Percentiles rank a stretch among this genome's conserved stretches.
phyloP scores from a whole-genome alignment of 2,113 vertebrate genomes.

The Martes martes region DNA sequence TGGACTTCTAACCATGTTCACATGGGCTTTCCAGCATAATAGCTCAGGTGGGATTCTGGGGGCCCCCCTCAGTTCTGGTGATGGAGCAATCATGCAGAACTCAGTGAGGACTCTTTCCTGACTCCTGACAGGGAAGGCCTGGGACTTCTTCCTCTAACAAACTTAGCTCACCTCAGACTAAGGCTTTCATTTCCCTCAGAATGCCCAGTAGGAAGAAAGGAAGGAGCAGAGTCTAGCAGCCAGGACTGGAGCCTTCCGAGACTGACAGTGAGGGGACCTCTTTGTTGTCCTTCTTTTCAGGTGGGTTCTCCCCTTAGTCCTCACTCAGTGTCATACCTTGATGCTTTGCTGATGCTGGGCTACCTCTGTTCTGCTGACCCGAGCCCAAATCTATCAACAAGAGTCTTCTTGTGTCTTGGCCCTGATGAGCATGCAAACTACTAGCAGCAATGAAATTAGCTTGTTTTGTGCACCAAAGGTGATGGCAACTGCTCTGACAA shows the following conservation, averaged over 20 bases:
- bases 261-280: not conserved
- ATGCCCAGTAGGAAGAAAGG: not conserved
- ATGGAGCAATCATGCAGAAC: rapidly evolving
- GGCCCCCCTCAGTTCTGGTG: no score
- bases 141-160: not conserved
- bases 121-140: not conserved
- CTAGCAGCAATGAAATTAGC: not conserved
- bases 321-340: not conserved
- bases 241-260: not conserved
- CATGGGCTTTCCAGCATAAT: rapidly evolving
- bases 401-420: not conserved
- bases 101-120: not conserved
- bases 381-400: not conserved
- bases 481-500: not conserved
- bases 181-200: not conserved
- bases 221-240: not conserved
- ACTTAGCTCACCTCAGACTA: not conserved
- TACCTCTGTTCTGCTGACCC: not conserved
- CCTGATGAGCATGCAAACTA: not conserved
- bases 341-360: not conserved
- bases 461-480: not conserved
- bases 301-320: not conserved
- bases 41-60: rapidly evolving
- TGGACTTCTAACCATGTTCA: not conserved
- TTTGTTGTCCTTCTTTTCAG: not conserved